Conservation (phyloP, 2,888 invertebrate genomes). For the Thecocarcelia acutangulata region DNA sequence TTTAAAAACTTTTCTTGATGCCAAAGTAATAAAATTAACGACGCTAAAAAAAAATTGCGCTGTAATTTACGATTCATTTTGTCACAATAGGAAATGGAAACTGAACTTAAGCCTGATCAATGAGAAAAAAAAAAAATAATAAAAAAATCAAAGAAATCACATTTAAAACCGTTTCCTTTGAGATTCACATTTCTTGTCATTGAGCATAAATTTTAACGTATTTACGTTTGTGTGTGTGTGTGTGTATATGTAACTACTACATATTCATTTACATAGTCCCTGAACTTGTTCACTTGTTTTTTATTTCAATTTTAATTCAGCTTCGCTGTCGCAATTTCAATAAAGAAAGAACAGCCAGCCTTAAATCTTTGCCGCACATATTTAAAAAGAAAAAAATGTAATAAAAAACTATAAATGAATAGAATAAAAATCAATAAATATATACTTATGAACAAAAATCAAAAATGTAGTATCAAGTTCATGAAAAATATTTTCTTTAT, state of each 20-base stretch:
- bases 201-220: no score
- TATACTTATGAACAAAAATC: slow-evolving; percentile 17
- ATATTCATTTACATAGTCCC: slow-evolving; percentile 17
- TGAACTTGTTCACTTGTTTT: slow-evolving; percentile 41
- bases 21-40: no score
- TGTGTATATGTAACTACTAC: background rate
- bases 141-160: no score
- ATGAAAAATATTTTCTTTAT: slow-evolving; percentile 23
- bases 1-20: no score
- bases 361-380: slow-evolving; percentile 17
- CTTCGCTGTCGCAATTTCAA: slow-evolving; percentile 18
- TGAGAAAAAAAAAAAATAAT: no score
- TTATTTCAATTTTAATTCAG: slow-evolving; percentile 15
- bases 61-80: no score
- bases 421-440: slow-evolving; percentile 32
- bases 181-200: no score
- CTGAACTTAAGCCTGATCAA: no score
- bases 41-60: no score
- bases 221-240: no score
- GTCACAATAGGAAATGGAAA: no score
- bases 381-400: background rate
- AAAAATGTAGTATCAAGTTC: slow-evolving; percentile 58
- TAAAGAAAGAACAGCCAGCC: background rate
- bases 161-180: no score
- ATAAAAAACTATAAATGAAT: slow-evolving; percentile 30